A percentile compares a stretch with the other conserved stretches of the same genome.
phyloP scores from a whole-genome alignment of 2,113 vertebrate genomes.

The Neoarius graeffei region DNA sequence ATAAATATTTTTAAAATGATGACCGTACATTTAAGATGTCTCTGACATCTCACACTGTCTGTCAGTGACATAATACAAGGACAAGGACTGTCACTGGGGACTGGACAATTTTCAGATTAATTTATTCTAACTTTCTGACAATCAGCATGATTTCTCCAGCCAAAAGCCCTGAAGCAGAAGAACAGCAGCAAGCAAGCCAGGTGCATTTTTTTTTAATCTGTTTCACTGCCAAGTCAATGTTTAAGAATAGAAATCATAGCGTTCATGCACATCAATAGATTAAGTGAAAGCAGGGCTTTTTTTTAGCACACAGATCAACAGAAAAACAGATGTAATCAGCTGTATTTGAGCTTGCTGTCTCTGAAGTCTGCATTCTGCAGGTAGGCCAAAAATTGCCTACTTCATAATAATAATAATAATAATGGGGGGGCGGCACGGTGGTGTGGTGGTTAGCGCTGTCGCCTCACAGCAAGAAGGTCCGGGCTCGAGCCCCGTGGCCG shows the following conservation, averaged over 20 bases:
- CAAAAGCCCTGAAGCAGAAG: not conserved
- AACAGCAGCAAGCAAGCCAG: conserved; percentile 26
- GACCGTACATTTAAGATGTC: too few species aligned
- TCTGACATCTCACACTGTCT: not conserved
- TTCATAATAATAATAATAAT: too few species aligned
- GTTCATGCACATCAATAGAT: conserved; percentile 20
- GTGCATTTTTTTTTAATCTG: not conserved
- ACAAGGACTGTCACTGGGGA: not conserved
- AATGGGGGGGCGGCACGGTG: too few species aligned
- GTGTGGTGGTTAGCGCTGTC: too few species aligned
- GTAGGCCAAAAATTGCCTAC: not conserved
- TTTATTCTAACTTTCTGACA: not conserved
- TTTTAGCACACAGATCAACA: not conserved
- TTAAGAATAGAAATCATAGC: conserved; percentile 33
- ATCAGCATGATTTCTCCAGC: conserved; percentile 11
- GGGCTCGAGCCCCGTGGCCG: too few species aligned
- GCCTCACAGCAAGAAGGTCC: too few species aligned
- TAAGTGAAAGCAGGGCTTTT: not conserved
- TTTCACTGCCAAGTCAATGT: conserved; percentile 2
- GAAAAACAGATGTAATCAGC: conserved; percentile 7
- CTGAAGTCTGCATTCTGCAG: not conserved
- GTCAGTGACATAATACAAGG: not conserved
- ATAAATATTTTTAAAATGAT: too few species aligned
- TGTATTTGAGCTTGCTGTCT: conserved; percentile 26
- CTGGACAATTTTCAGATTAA: not conserved